Base-by-base conservation (phyloP, 2,888 invertebrate genomes). In the Ornithoptera priamus region DNA sequence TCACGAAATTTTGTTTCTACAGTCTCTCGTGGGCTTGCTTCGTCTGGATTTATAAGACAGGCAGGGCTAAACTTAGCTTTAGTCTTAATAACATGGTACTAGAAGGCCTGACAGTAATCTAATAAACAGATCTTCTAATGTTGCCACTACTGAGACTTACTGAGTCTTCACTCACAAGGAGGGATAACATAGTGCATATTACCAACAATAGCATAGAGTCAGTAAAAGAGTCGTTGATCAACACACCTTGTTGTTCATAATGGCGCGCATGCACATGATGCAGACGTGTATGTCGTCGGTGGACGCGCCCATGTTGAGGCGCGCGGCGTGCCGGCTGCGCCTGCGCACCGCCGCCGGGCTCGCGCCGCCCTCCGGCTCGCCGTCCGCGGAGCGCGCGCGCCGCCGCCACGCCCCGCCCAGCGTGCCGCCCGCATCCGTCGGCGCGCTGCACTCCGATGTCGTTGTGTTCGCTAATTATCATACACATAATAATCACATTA, bases 261-360 rank as follows among this genome's bases (percentile, higher is more conserved):
- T 99, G 78, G 99, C 99, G 71, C 99, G 94, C 94, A 99, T 96
- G 86, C 99, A 99, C 96, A 99, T 97, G 82, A 99, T 99, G 93
- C 99, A 99, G 72, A 99, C 98, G 90, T 99, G 99, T 82, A 99
- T 99, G 86, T 99, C 99, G 87, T 99, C 99, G 74, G 98, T 97
- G 71, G 98, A 97, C 79, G 98, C 97, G 67, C 98, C 98, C 97
- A 98, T 97, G 86, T 97, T 98, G 75, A 98, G 93, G 78, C 97
- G 95, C 65, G 97, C 97, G 53, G 97, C 97, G 87, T 98, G 98
- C 72, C 97, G 93, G 57, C 96, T 96, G 72, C 97, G 93, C 60
- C 97, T 89, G 79, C 96, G 73, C 6, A 84, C 89, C 0, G 80
- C 89, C 0, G 87, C 87, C 0, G 91, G 91, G 72, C 90, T 89